Evolutionary conservation across 2,888 invertebrate species (phyloP).

Genomic region (Drosophila quinaria): DNA sequence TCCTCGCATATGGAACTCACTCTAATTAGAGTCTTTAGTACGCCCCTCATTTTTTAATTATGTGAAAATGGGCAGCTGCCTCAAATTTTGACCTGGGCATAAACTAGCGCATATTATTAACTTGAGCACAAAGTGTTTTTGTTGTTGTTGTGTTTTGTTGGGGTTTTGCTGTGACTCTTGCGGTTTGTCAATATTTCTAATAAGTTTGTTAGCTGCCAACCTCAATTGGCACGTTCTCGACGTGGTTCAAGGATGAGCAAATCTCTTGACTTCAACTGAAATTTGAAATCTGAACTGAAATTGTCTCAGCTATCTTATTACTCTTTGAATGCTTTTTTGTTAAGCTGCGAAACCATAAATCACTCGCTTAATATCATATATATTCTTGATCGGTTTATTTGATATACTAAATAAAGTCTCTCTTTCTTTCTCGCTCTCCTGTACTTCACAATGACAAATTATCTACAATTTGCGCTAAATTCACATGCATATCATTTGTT

Average conservation of each 20-base stretch:
- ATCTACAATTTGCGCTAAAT: slow-evolving; percentile 27
- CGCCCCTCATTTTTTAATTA: slow-evolving; percentile 71
- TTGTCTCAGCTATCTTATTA: slow-evolving; percentile 30
- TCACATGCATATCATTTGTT: slow-evolving; percentile 19
- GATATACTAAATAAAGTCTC: slow-evolving; percentile 34
- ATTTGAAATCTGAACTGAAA: slow-evolving; percentile 21
- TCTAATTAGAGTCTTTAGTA: slow-evolving; percentile 77
- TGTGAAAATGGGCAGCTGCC: slow-evolving; percentile 58
- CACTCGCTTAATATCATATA: slow-evolving; percentile 26
- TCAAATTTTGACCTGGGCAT: slow-evolving; percentile 50
- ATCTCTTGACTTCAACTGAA: slow-evolving; percentile 23
- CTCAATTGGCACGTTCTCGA: slow-evolving; percentile 78
- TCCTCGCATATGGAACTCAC: slow-evolving; percentile 41
- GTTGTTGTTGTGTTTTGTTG: slow-evolving; percentile 15
- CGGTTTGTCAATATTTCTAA: slow-evolving; percentile 71
- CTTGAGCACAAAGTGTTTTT: slow-evolving; percentile 38
- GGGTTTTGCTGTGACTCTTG: slow-evolving; percentile 39
- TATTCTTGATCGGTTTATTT: slow-evolving; percentile 52
- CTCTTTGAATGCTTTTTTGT: slow-evolving; percentile 35
- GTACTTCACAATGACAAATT: slow-evolving; percentile 33
- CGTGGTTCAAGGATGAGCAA: slow-evolving; percentile 68
- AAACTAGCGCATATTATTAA: slow-evolving; percentile 57
- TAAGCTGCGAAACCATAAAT: slow-evolving; percentile 38
- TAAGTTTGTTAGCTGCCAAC: slow-evolving; percentile 62
- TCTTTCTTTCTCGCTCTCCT: slow-evolving; percentile 9